These are phyloP conservation scores for Eupithecia inturbata DNA, from an alignment of 2,888 invertebrate species.

Conservation along the genomic window DNA sequence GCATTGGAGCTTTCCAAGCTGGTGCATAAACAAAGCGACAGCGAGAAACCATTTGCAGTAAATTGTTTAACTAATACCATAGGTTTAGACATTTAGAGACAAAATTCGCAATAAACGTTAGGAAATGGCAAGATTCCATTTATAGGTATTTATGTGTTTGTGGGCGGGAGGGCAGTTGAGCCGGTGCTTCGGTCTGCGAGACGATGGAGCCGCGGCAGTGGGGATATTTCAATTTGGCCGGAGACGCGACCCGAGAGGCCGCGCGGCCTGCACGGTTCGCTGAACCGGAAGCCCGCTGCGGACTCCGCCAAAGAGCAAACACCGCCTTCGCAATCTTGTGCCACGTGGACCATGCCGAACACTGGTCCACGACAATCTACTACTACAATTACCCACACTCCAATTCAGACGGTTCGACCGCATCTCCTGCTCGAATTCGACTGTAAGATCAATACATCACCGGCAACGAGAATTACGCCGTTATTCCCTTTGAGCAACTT, in stretches of 20 bases:
- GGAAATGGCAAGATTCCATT: slow-evolving; percentile 43
- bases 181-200: slow-evolving; percentile 33
- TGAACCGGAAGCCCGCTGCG: slow-evolving; percentile 81
- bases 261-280: slow-evolving; percentile 78
- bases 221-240: slow-evolving; percentile 83
- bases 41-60: slow-evolving; percentile 19
- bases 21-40: slow-evolving; percentile 8
- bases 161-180: slow-evolving; percentile 39
- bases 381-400: slow-evolving; percentile 72
- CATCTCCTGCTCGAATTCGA: slow-evolving; percentile 28
- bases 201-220: slow-evolving; percentile 49
- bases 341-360: slow-evolving; percentile 79
- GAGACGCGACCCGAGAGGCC: slow-evolving; percentile 81
- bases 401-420: slow-evolving; percentile 40
- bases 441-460: slow-evolving; percentile 43
- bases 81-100: slow-evolving; percentile 14
- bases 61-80: slow-evolving; percentile 23
- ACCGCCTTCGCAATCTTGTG: slow-evolving; percentile 83
- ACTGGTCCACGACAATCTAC: slow-evolving; percentile 78
- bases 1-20: slow-evolving; percentile 8
- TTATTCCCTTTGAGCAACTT: slow-evolving; percentile 19
- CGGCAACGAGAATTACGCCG: slow-evolving; percentile 33
- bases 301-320: slow-evolving; percentile 82
- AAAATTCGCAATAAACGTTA: slow-evolving; percentile 27
- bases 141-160: slow-evolving; percentile 52